Percentiles rank a stretch among this genome's conserved stretches.
Evolutionary conservation across 64 coral and sea anemone species (phyloP).

Genomic region (Pachyseris speciosa): DNA sequence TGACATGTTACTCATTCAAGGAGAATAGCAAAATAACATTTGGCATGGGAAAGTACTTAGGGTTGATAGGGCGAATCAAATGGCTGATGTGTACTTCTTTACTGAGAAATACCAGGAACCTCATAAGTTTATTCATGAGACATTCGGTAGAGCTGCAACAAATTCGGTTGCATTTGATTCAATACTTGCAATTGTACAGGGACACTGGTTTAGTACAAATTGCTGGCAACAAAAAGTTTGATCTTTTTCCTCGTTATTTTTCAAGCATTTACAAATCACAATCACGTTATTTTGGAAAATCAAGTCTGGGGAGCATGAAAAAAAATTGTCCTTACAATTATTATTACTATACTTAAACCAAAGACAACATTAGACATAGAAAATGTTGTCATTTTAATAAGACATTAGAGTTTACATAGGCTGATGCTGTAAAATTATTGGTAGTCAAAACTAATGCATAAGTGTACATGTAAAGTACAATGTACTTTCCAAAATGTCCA

Average conservation of each 20-base stretch:
- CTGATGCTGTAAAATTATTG: too few relatives aligned
- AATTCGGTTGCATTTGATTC: constrained; percentile 49
- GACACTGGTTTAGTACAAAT: constrained; percentile 31
- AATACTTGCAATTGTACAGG: constrained; percentile 32
- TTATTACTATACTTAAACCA: too few relatives aligned
- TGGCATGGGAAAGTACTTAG: constrained; percentile 57
- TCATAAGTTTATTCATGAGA: constrained; percentile 23
- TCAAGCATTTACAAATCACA: neutral
- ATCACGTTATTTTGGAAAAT: neutral
- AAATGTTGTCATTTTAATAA: too few relatives aligned
- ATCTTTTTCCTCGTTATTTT: neutral
- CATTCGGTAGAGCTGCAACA: constrained; percentile 40
- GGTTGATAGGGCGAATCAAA: constrained; percentile 20
- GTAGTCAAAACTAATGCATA: too few relatives aligned
- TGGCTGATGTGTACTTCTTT: constrained; percentile 55
- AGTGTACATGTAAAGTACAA: too few relatives aligned
- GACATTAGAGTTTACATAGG: too few relatives aligned
- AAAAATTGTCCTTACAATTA: too few relatives aligned
- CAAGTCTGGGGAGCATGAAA: too few relatives aligned
- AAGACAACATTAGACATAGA: too few relatives aligned
- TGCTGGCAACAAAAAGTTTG: constrained; percentile 16
- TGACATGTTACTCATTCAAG: constrained; percentile 66
- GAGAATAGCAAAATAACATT: constrained; percentile 27
- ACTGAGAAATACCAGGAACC: constrained; percentile 30
- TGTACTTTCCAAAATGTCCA: too few relatives aligned